Percentiles rank a stretch among this genome's conserved stretches.
phyloP scores from a whole-genome alignment of 2,888 invertebrate species.

The Lochmaea crataegi region DNA sequence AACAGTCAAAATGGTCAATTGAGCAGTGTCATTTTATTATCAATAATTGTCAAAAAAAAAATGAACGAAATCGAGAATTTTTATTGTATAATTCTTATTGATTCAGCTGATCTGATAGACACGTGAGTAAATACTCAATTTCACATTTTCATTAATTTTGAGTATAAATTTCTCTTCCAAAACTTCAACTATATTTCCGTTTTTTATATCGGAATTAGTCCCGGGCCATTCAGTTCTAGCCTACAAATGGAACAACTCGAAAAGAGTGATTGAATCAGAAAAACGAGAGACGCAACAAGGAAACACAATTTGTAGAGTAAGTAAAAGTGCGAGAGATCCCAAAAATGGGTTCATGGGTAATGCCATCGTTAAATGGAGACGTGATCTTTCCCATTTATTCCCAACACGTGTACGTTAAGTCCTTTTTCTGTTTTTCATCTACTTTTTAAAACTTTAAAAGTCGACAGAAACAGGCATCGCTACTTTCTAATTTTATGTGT shows the following conservation, averaged over 20 bases:
- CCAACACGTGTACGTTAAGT: conserved; percentile 54
- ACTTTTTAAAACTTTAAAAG: conserved; percentile 41
- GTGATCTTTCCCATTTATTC: conserved; percentile 62
- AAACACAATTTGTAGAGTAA: conserved; percentile 65
- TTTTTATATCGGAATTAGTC: conserved; percentile 1
- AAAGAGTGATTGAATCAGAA: conserved; percentile 60
- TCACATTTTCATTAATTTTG: background rate
- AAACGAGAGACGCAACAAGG: conserved; percentile 61
- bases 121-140: too few relatives aligned
- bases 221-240: background rate
- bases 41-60: too few relatives aligned
- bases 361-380: conserved; percentile 64
- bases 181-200: background rate
- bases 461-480: conserved; percentile 58
- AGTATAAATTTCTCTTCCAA: background rate
- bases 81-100: too few relatives aligned
- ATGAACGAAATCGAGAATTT: too few relatives aligned
- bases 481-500: conserved; percentile 54
- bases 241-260: conserved; percentile 31
- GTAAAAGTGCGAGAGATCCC: conserved; percentile 55
- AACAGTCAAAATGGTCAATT: too few relatives aligned
- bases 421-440: conserved; percentile 37
- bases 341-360: conserved; percentile 59
- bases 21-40: too few relatives aligned
- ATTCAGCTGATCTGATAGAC: too few relatives aligned